phyloP scores from a whole-genome alignment of 2,797 vertebrate genomes.

The Enteromius fasciolatus region DNA sequence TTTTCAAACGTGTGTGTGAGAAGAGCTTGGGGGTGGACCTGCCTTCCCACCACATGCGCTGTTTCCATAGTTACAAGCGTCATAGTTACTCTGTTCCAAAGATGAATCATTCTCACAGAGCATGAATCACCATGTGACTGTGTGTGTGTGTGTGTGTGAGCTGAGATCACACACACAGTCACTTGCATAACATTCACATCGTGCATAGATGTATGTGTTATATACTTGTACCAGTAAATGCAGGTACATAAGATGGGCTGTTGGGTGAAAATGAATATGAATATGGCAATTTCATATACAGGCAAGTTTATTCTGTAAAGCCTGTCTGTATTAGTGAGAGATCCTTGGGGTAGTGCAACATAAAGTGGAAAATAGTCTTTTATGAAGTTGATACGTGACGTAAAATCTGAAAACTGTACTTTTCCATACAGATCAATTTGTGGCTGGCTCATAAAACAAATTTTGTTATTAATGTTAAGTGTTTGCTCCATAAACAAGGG shows the following conservation, averaged over 20 bases:
- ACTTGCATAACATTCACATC: conserved; percentile 17
- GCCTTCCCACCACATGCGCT: conserved; percentile 66
- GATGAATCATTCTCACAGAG: conserved; percentile 76
- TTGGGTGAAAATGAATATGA: neutral
- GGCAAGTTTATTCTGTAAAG: neutral
- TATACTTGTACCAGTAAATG: neutral
- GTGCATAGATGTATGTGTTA: neutral
- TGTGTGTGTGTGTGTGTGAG: neutral
- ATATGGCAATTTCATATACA: neutral
- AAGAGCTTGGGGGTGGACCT: conserved; percentile 55
- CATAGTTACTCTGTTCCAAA: conserved; percentile 68
- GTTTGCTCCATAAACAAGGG: neutral
- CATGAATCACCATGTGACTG: conserved; percentile 70
- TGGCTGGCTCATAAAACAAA: neutral
- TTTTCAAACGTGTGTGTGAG: conserved; percentile 29
- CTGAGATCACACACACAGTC: conserved; percentile 44
- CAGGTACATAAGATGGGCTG: neutral
- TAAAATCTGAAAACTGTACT: neutral
- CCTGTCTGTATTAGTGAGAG: neutral
- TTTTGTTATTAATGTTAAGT: conserved; percentile 15
- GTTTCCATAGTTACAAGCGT: conserved; percentile 75
- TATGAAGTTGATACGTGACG: neutral
- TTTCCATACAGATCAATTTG: neutral
- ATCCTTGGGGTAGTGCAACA: neutral
- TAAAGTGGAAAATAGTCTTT: neutral